Conservation (phyloP, 2,888 invertebrate species). For the Acleris holmiana region DNA sequence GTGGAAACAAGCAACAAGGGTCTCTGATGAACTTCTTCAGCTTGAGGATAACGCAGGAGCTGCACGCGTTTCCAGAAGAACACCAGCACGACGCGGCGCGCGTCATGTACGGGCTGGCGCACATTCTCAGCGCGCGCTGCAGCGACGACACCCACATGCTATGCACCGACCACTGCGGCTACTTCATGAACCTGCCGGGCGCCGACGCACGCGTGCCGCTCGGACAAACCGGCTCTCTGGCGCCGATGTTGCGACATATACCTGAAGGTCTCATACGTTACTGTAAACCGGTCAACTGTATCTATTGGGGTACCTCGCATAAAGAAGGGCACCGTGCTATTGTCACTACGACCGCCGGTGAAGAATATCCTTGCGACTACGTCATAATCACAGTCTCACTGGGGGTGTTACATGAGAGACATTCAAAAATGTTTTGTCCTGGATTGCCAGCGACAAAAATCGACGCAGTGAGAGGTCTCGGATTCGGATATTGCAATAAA, state of each 20-base stretch:
- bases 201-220: constrained; percentile 85
- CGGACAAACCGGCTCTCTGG: constrained; percentile 87
- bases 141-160: constrained; percentile 85
- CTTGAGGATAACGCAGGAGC: constrained; percentile 87
- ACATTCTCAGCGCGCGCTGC: constrained; percentile 85
- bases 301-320: constrained; percentile 87
- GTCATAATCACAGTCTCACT: constrained; percentile 91
- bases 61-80: constrained; percentile 87
- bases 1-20: constrained; percentile 85
- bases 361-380: constrained; percentile 89
- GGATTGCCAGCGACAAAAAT: constrained; percentile 88
- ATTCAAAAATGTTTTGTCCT: constrained; percentile 88
- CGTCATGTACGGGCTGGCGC: constrained; percentile 87
- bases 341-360: constrained; percentile 88
- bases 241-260: constrained; percentile 86
- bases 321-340: constrained; percentile 75
- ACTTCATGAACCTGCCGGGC: constrained; percentile 84
- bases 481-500: constrained; percentile 90
- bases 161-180: constrained; percentile 68
- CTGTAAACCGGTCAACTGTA: constrained; percentile 88
- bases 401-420: constrained; percentile 88
- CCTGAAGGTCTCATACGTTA: constrained; percentile 86
- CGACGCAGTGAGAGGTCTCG: constrained; percentile 87
- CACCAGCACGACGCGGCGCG: constrained; percentile 87
- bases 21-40: constrained; percentile 87